Evolutionary conservation across 2,797 vertebrate genomes (phyloP), one percentile per base, ranked within the genome.

Genomic region (Poecile montanus): DNA sequence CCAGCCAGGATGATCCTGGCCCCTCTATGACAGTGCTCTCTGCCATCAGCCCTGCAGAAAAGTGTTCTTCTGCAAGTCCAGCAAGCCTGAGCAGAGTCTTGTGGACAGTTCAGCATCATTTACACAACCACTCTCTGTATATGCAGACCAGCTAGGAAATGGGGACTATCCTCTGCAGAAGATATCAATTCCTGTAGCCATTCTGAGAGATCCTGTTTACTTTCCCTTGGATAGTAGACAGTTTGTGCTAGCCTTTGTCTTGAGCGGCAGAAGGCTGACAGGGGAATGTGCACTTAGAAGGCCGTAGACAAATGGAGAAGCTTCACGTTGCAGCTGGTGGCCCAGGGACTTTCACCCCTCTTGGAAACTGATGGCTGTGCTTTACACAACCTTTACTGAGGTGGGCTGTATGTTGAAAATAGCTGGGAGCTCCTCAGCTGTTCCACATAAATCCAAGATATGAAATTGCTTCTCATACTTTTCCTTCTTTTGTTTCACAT

Each of bases 161-260:
- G 60, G 34, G 26, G 61, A 91, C 30, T 77, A 2, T 10, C 22
- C 27, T 34, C 29, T 50, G 53, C 34, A 80, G 65, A 21, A 74
- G 16, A 23, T 57, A 45, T 1, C 0, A 0, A 25, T 51, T 76
- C 27, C 30, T 32, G 5, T 17, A 66, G 53, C 42, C 26, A 6
- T 71, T 77, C 45, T 45, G 29, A 53, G 23, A 29, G 15, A 6
- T 42, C 18, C 12, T 1, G 0, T 54, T 91, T 63, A 30, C 30
- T 16, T 65, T 19, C 48, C 25, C 9, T 47, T 4, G 5, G 16
- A 61, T 3, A 47, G 54, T 4, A 50, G 16, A 45, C 13, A 45
- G 57, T 53, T 65, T 67, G 30, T 65, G 51, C 34, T 34, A 57
- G 27, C 12, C 44, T 78, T 86, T 94, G 42, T 47, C 62, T 61